Base-by-base conservation (phyloP, 37 sponge, comb jelly and placozoan species). In the Ephydatia muelleri region DNA sequence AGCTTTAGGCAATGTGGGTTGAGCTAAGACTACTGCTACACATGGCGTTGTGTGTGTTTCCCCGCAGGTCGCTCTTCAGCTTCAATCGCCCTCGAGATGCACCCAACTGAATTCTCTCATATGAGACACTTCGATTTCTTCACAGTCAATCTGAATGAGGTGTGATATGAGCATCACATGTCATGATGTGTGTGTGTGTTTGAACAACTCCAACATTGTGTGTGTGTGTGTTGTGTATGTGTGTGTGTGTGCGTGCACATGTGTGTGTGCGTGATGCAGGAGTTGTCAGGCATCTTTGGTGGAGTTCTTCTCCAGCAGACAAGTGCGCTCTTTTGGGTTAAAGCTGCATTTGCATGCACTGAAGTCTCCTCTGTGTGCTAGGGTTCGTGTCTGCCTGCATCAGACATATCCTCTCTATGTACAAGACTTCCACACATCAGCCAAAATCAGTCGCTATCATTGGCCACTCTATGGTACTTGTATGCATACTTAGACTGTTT, bases 1-100 rank as follows among this genome's bases (percentile, higher is more conserved):
- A 91, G 92, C 34, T 65, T 87, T 76, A 87, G 87, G 75, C 95
- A 95, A 81, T 90, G 89, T 83, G n/a, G n/a, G n/a, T n/a, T n/a
- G n/a, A n/a, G n/a, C n/a, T n/a, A 31, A 3, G 30, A 12, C 23
- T 32, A 40, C 34, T 2, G 23, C 22, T 72, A 75, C 23, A 25
- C 34, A 23, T 36, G 31, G 29, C 35, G 30, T 22, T 32, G 14
- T 22, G 26, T n/a, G 65, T 49, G 33, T 77, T 49, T 28, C 1
- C 36, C 47, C 43, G 30, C 76, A 91, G 88, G 65, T 48, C 94
- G 91, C 16, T 87, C 94, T 22, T 78, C 91, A 48, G 94, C 88
- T 31, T 89, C 87, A 32, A 80, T 90, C 48, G 91, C 91, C 26
- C 76, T 81, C 67, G 68, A 64, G 5, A 86, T 87, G 91, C 79